Evolutionary conservation across 2,888 invertebrate genomes (phyloP).

Genomic region (Acleris cristana): DNA sequence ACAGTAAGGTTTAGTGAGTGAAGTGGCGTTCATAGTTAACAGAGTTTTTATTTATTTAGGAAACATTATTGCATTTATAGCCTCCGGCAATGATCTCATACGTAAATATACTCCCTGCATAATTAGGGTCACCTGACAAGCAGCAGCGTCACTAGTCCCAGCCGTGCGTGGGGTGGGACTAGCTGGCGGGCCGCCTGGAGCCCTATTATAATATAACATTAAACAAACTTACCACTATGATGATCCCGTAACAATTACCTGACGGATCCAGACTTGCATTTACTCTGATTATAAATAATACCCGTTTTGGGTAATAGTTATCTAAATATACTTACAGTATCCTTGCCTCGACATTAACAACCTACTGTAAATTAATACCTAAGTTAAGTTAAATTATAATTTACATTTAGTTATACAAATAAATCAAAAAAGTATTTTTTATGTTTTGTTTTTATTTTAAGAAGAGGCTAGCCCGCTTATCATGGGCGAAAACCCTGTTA

Average conservation of each 20-base stretch:
- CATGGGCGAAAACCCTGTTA: no score
- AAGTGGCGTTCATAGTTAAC: constrained; percentile 28
- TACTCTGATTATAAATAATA: neutral
- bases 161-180: no score
- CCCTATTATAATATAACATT: neutral
- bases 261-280: constrained; percentile 7
- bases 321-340: neutral
- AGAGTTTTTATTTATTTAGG: constrained; percentile 50
- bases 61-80: constrained; percentile 44
- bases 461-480: no score
- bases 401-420: constrained; percentile 12
- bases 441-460: no score
- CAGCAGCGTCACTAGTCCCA: neutral
- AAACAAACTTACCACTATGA: neutral
- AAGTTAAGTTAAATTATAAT: constrained; percentile 22
- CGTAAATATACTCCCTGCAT: constrained; percentile 41
- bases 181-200: neutral
- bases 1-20: constrained; percentile 44
- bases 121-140: constrained; percentile 38
- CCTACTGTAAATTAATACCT: constrained; percentile 32
- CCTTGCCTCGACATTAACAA: constrained; percentile 29
- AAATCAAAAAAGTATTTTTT: constrained; percentile 1
- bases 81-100: constrained; percentile 66
- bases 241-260: neutral
- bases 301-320: neutral